phyloP scores from a whole-genome alignment of 2,888 invertebrate species.

The Drosophila quasianomalipes region DNA sequence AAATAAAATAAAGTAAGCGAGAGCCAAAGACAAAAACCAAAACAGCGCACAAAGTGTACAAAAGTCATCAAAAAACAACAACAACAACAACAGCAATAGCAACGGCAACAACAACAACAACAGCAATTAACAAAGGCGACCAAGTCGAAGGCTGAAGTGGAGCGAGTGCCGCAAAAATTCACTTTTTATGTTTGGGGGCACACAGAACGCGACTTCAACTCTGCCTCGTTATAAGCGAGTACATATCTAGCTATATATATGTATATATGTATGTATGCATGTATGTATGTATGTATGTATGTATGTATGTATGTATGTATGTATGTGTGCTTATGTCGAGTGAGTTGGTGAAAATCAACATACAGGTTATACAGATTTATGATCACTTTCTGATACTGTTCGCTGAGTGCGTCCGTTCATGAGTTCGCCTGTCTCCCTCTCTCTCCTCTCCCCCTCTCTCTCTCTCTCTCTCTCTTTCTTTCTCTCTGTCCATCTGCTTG shows the following conservation, averaged over 20 bases:
- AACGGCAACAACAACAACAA: not conserved
- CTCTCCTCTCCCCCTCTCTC: not conserved
- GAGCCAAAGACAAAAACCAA: slow-evolving; percentile 28
- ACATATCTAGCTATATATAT: slow-evolving; percentile 31
- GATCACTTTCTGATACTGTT: slow-evolving; percentile 74
- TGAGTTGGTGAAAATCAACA: slow-evolving; percentile 69
- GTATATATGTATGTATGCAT: not conserved
- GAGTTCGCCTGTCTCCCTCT: not conserved
- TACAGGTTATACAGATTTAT: slow-evolving; percentile 76
- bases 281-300: not conserved
- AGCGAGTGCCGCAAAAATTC: slow-evolving; percentile 60
- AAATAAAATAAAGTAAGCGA: slow-evolving; percentile 25
- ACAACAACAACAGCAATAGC: slow-evolving; percentile 9
- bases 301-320: not conserved
- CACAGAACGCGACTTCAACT: slow-evolving; percentile 39
- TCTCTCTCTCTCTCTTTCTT: not conserved
- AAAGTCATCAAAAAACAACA: slow-evolving; percentile 40
- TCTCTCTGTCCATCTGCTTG: not conserved
- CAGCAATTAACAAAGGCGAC: slow-evolving; percentile 33
- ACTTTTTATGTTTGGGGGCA: slow-evolving; percentile 62
- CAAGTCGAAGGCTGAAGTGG: slow-evolving; percentile 65
- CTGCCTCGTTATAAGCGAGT: slow-evolving; percentile 8
- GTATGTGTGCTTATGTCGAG: slow-evolving; percentile 18
- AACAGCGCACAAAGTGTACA: slow-evolving; percentile 35
- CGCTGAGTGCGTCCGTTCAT: slow-evolving; percentile 34